Evolutionary conservation across 2,888 invertebrate genomes (phyloP).

Genomic region (Agonopterix alstromeriana): DNA sequence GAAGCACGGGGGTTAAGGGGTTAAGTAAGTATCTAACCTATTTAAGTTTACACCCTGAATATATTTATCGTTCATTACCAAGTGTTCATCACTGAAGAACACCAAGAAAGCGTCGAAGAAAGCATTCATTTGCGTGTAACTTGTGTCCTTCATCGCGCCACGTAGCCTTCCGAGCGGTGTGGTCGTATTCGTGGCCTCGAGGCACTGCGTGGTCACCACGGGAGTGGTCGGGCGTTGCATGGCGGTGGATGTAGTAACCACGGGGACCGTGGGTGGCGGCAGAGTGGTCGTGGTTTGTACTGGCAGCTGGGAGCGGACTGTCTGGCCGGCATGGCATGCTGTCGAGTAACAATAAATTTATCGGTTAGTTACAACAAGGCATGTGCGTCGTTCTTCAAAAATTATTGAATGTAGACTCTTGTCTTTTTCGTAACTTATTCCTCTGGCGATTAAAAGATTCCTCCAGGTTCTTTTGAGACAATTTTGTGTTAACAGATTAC

Average conservation of each 20-base stretch:
- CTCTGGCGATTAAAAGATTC: too few relatives aligned
- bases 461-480: too few relatives aligned
- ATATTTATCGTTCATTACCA: conserved; percentile 73
- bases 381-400: too few relatives aligned
- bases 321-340: conserved; percentile 28
- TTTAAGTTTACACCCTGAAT: too few relatives aligned
- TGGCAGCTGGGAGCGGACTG: conserved; percentile 27
- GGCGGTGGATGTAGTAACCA: conserved; percentile 23
- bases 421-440: too few relatives aligned
- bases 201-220: conserved; percentile 29
- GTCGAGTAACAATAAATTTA: conserved; percentile 11
- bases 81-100: conserved; percentile 88
- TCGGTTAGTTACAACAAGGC: not conserved
- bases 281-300: conserved; percentile 22
- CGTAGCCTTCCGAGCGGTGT: conserved; percentile 58
- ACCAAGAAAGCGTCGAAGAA: conserved; percentile 84
- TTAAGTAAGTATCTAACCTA: too few relatives aligned
- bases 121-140: conserved; percentile 49
- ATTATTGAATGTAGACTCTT: too few relatives aligned
- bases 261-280: conserved; percentile 19
- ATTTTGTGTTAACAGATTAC: too few relatives aligned
- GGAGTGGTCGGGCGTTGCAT: conserved; percentile 30
- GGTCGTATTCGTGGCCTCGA: conserved; percentile 36
- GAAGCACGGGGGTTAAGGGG: too few relatives aligned
- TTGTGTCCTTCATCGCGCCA: conserved; percentile 63